Evolutionary conservation across 2,888 invertebrate genomes (phyloP), one percentile per base, ranked within the genome.

Genomic region (Meiosimyza platycephala): DNA sequence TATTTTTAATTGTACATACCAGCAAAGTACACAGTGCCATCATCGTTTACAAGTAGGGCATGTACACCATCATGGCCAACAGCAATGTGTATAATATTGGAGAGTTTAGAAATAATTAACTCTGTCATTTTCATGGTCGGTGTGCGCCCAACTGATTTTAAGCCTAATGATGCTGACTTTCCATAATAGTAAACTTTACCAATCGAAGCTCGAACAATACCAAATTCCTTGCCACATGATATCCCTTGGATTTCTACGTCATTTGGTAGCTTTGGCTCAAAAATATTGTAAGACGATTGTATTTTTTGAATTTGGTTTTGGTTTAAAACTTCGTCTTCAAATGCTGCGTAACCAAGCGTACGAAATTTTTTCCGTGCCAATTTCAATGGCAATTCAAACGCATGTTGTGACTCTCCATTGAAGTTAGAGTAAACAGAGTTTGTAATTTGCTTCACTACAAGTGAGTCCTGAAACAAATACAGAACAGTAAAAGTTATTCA

Each of bases 21-120:
- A 62, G 91, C 89, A 87, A 96, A 96, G 84, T 95, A 92, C 0
- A 96, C 96, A 1, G 94, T 92, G 1, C 99, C 99, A 84, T 96
- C 96, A 81, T 98, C 96, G 54, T 96, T 91, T n/a, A 98, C 90
- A 48, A 99, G 87, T 68, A 98, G 89, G 0, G 95, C 96, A 85
- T 99, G 97, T 66, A 95, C 91, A 1, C 97, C 97, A 84, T 99
- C 98, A 83, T 98, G 97, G 0, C 98, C 98, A 3, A 96, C 91
- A 0, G 96, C 93, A 76, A 96, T 91, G 87, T 97, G 93, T 1
- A 89, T 88, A 73, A 94, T 90, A 82, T 91, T 92, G 2, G 93
- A 92, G 22, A 92, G 90, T 88, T 95, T 95, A 0, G 92, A 90
- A 71, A 93, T 89, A 54, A 91, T 89, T 55, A 90, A 78, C 77